Percentiles rank a stretch among this genome's conserved stretches.
phyloP scores from a whole-genome alignment of 1,140 invertebrate species.

The Lucilia cuprina region DNA sequence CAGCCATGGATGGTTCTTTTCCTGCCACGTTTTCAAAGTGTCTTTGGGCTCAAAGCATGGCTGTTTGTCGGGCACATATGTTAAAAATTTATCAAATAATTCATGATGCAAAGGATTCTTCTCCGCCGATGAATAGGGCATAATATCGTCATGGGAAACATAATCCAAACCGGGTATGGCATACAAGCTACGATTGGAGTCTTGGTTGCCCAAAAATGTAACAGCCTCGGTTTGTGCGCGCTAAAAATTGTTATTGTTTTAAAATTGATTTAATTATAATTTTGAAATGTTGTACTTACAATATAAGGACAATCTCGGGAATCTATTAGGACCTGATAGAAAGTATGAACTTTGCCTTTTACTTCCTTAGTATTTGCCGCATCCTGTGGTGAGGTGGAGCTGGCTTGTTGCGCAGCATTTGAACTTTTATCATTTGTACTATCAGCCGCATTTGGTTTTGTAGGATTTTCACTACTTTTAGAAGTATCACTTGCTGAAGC shows the following conservation, averaged over 20 bases:
- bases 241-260: slow-evolving; percentile 64
- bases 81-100: slow-evolving; percentile 94
- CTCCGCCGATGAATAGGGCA: slow-evolving; percentile 84
- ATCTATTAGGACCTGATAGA: slow-evolving; percentile 97
- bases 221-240: slow-evolving; percentile 96
- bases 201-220: slow-evolving; percentile 96
- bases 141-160: slow-evolving; percentile 94
- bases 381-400: not conserved
- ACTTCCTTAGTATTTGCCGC: slow-evolving; percentile 77
- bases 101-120: slow-evolving; percentile 86
- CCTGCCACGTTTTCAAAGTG: slow-evolving; percentile 92
- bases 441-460: not conserved
- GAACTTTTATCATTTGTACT: not conserved
- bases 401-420: not conserved
- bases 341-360: slow-evolving; percentile 89
- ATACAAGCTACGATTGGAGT: slow-evolving; percentile 90
- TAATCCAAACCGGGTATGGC: slow-evolving; percentile 96
- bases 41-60: slow-evolving; percentile 88
- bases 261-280: too few relatives aligned
- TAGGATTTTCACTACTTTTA: not conserved
- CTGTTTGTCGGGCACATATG: slow-evolving; percentile 77
- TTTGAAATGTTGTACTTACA: slow-evolving; percentile 68
- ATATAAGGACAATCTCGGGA: slow-evolving; percentile 95
- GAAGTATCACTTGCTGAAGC: not conserved
- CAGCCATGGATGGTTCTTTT: slow-evolving; percentile 96